Evolutionary conservation across 2,797 vertebrate genomes (phyloP).

Genomic region (Coilia nasus): DNA sequence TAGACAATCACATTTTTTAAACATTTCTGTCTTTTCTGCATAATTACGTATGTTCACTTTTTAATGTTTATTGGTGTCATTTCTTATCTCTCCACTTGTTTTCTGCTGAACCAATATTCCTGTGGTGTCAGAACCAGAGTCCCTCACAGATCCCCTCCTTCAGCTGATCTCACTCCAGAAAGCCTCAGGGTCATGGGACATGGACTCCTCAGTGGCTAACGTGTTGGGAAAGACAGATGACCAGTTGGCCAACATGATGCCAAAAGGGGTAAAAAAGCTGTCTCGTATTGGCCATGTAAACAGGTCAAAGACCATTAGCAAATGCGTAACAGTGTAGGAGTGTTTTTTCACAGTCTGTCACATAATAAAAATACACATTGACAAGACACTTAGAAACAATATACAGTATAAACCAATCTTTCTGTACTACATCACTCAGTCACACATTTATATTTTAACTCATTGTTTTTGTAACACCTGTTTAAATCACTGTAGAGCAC

Average conservation of each 20-base stretch:
- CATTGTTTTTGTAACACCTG: too few species aligned
- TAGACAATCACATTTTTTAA: neutral
- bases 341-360: too few species aligned
- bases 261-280: constrained; percentile 52
- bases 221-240: constrained; percentile 63
- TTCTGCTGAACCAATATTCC: neutral
- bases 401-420: too few species aligned
- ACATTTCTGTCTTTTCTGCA: too few species aligned
- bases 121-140: neutral
- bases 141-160: constrained; percentile 56
- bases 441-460: too few species aligned
- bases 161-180: constrained; percentile 76
- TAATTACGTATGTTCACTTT: constrained; percentile 32
- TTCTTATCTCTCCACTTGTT: neutral
- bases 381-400: too few species aligned
- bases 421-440: too few species aligned
- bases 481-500: too few species aligned
- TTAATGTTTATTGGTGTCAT: neutral
- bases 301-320: neutral
- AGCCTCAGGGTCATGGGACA: constrained; percentile 76
- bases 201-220: constrained; percentile 67
- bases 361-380: too few species aligned
- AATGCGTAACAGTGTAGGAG: too few species aligned
- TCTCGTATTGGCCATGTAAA: neutral
- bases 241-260: constrained; percentile 59